Evolutionary conservation across 2,113 vertebrate species (phyloP).

Genomic region (Otolemur garnettii): DNA sequence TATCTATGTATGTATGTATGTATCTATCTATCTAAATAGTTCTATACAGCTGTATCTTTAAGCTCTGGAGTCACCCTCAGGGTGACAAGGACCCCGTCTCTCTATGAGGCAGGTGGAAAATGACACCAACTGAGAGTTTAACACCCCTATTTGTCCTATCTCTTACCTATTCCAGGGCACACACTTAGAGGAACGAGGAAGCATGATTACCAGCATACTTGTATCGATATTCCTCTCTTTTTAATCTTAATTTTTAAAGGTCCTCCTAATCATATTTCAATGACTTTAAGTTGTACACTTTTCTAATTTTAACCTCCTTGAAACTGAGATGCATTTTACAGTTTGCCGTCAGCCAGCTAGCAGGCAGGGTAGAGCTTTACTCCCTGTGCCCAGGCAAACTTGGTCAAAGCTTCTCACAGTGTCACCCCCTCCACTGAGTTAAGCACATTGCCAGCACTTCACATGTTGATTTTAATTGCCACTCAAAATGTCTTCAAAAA

Average conservation of each 20-base stretch:
- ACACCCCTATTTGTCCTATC: neutral
- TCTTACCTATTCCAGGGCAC: neutral
- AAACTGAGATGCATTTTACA: neutral
- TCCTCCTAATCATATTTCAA: neutral
- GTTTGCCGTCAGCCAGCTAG: neutral
- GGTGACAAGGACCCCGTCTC: neutral
- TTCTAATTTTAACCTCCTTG: neutral
- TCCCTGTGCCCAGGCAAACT: neutral
- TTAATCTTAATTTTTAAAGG: neutral
- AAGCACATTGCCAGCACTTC: neutral
- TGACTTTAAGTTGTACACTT: neutral
- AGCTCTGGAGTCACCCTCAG: neutral
- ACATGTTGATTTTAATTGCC: constrained; percentile 52
- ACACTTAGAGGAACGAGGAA: neutral
- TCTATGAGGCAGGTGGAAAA: neutral
- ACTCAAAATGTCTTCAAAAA: constrained; percentile 23
- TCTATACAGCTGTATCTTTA: neutral
- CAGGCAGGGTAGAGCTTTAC: neutral
- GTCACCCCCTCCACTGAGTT: neutral
- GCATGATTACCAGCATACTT: neutral
- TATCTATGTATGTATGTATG: neutral
- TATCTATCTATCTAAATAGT: neutral
- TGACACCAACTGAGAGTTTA: neutral
- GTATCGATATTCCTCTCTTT: neutral
- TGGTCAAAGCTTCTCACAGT: neutral